phyloP scores from a whole-genome alignment of 1,140 invertebrate genomes.

The Neocloeon triangulifer region DNA sequence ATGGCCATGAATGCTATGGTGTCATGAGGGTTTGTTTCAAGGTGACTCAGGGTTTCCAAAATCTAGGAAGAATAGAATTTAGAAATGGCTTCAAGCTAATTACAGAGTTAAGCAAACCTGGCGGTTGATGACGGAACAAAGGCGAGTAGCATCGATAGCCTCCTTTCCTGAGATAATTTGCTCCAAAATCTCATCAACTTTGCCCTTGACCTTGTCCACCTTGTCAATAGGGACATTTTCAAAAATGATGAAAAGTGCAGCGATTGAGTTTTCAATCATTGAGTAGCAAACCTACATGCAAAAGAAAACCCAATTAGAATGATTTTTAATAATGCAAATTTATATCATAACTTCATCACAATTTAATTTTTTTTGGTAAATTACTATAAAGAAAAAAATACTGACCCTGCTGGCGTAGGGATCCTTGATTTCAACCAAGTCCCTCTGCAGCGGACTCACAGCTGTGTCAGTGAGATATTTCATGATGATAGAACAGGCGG shows the following conservation, averaged over 20 bases:
- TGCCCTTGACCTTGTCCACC: conserved; percentile 33
- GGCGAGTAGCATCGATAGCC: conserved; percentile 47
- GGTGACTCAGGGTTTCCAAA: conserved; percentile 39
- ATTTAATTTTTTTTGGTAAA: neutral
- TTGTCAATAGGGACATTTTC: conserved; percentile 52
- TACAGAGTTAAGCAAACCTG: too few species aligned
- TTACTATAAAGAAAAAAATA: conserved; percentile 3
- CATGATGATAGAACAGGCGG: conserved; percentile 41
- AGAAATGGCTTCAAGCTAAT: too few species aligned
- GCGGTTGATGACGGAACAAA: conserved; percentile 46
- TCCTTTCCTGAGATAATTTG: conserved; percentile 24
- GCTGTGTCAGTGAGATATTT: conserved; percentile 70
- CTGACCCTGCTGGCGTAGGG: conserved; percentile 55
- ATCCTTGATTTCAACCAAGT: conserved; percentile 65
- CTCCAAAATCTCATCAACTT: conserved; percentile 29
- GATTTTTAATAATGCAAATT: conserved; percentile 5
- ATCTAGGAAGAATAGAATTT: too few species aligned
- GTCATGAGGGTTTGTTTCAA: conserved; percentile 56
- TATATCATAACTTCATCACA: conserved; percentile 3
- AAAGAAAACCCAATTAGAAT: conserved; percentile 7
- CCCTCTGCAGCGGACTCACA: conserved; percentile 57
- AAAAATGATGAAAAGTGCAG: conserved; percentile 44
- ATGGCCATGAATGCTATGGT: conserved; percentile 51
- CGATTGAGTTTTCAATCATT: conserved; percentile 44
- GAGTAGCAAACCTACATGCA: conserved; percentile 36